Conservation (phyloP, 2,888 invertebrate genomes). For the Rhimphoctona megacephalus region DNA sequence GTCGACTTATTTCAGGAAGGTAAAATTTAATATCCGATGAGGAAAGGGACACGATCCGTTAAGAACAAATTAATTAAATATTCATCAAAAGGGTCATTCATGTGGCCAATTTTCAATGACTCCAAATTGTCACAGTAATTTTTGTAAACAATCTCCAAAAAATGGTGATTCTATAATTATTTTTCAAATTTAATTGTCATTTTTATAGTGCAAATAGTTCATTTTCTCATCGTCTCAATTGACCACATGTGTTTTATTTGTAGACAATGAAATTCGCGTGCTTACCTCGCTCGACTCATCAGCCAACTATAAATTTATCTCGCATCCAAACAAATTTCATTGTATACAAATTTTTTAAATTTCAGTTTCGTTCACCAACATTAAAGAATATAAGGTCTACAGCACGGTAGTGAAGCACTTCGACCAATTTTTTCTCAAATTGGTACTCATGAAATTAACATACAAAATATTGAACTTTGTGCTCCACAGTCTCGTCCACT, state of each 20-base stretch:
- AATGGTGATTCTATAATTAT: neutral
- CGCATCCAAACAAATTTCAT: conserved; percentile 60
- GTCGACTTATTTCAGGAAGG: conserved; percentile 23
- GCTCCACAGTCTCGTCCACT: conserved; percentile 37
- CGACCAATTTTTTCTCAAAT: neutral
- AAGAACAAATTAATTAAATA: conserved; percentile 28
- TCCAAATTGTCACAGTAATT: neutral
- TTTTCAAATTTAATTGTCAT: neutral
- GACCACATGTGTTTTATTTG: conserved; percentile 40
- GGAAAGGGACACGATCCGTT: conserved; percentile 41
- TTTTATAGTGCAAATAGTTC: neutral
- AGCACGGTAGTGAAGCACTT: conserved; percentile 19
- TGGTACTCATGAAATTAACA: neutral
- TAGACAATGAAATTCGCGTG: conserved; percentile 63
- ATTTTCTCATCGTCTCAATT: neutral
- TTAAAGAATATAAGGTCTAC: conserved; percentile 4
- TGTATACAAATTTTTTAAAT: conserved; percentile 29
- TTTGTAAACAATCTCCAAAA: neutral
- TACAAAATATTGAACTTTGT: conserved; percentile 4
- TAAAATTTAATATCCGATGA: conserved; percentile 35
- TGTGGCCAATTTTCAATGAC: conserved; percentile 20
- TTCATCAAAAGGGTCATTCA: conserved; percentile 21
- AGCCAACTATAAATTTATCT: conserved; percentile 52
- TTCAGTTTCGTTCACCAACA: conserved; percentile 10
- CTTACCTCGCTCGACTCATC: conserved; percentile 56